phyloP scores from a whole-genome alignment of 1,140 invertebrate genomes.

The Scaptomyza graminum region DNA sequence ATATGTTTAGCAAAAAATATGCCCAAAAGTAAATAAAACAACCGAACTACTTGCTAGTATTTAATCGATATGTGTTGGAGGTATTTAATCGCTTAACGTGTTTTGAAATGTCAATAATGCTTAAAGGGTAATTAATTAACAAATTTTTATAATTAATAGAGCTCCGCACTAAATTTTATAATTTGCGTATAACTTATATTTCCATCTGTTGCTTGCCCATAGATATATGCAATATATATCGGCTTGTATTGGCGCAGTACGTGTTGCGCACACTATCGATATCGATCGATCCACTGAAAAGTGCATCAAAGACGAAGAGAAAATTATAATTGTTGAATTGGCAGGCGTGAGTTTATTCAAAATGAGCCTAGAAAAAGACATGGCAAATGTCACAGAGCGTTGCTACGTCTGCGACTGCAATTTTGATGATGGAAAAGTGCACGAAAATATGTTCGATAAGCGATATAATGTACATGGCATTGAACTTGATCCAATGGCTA shows the following conservation, averaged over 20 bases:
- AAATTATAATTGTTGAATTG: not conserved
- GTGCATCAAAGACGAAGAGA: not conserved
- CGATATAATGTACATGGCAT: conserved; percentile 12
- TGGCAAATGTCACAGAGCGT: not conserved
- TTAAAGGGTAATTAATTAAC: no score
- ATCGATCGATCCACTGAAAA: not conserved
- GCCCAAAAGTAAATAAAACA: no score
- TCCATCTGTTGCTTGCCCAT: no score
- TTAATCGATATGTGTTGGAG: no score
- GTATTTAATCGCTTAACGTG: no score
- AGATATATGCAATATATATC: no score
- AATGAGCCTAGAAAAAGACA: not conserved
- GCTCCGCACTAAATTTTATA: no score
- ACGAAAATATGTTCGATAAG: conserved; percentile 35
- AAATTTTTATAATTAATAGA: no score
- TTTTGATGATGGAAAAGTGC: conserved; percentile 26
- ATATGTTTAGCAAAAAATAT: no score
- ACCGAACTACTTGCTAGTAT: no score
- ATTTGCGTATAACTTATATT: no score
- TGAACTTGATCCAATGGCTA: conserved; percentile 14
- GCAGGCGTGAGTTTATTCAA: not conserved
- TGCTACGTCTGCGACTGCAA: conserved; percentile 36
- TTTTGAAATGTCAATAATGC: not conserved
- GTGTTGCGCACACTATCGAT: not conserved
- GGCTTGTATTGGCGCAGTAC: no score